Base-by-base conservation (phyloP, 64 coral and sea anemone species). In the Actinia tenebrosa region DNA sequence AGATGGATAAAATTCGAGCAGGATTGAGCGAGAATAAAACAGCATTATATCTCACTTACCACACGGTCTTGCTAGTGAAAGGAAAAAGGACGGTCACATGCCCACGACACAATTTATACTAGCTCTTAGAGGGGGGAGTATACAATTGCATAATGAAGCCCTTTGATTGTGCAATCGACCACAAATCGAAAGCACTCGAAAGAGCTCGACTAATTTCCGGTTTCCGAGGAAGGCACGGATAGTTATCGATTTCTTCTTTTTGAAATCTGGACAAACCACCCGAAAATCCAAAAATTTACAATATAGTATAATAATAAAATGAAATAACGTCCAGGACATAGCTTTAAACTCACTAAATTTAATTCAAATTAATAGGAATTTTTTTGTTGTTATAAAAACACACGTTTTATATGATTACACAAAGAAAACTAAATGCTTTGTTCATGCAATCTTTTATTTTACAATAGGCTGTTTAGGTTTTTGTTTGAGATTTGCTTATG, bases 31-130 rank as follows among this genome's bases (percentile, higher is more conserved):
- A 75, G 69, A 75, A 75, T 75, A 30, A 75, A 42, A 75, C 69
- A 30, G 1, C n/a, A 42, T 42, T 6, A 75, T 27, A 2, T 30
- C 10, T 30, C 3, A 30, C 69, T 75, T 75, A 75, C 69, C 69
- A 75, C n/a, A 75, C 27, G 25, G 23, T 75, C 69, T 75, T 75
- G 23, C 23, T 30, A 42, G 69, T 75, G 69, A 75, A 75, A 75
- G 69, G 69, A 75, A 83, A 83, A 83, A 58, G 54, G 80, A 26
- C 44, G 46, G 46, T 83, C 80, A 83, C 80, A 83, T 83, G 80
- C 54, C 80, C 45, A 52, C 80, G 25, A 25, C 45, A 5, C 3
- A 13, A 83, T 83, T 83, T 83, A 83, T 83, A 52, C 10, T 23
- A 54, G 0, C 80, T 50, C 16, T 9, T 20, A 83, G 54, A 58